Percentiles rank a stretch among this genome's conserved stretches.
Evolutionary conservation across 2,113 vertebrate species (phyloP).

Genomic region (Gambusia affinis): DNA sequence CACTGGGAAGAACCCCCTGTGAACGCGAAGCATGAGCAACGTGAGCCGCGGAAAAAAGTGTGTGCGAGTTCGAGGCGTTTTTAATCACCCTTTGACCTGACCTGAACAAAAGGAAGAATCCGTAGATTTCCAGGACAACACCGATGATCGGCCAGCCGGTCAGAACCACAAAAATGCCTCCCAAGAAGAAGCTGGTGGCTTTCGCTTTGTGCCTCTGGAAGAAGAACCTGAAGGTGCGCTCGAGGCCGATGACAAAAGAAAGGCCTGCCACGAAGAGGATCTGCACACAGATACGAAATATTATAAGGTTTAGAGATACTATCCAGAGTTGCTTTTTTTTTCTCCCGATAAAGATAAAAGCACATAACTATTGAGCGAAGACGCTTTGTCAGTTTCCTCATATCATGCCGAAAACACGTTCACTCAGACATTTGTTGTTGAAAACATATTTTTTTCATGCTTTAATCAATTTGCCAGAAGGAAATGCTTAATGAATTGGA

Average conservation of each 20-base stretch:
- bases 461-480: too few relatives aligned
- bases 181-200: conserved; percentile 95
- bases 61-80: background rate
- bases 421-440: too few relatives aligned
- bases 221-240: conserved; percentile 98
- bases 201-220: conserved; percentile 98
- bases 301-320: background rate
- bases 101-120: conserved; percentile 98
- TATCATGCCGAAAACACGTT: too few relatives aligned
- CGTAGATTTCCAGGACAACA: conserved; percentile 95
- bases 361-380: too few relatives aligned
- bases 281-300: conserved; percentile 63
- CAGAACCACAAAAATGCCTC: conserved; percentile 94
- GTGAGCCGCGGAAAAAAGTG: background rate
- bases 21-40: background rate
- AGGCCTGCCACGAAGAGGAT: conserved; percentile 96
- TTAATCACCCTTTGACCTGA: conserved; percentile 56
- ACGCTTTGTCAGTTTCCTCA: too few relatives aligned
- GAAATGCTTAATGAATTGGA: too few relatives aligned
- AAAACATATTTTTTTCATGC: too few relatives aligned
- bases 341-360: too few relatives aligned
- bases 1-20: conserved; percentile 97
- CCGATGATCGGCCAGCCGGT: conserved; percentile 96
- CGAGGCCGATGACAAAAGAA: conserved; percentile 96
- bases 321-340: background rate